Conservation (phyloP, 2,888 invertebrate species). For the Hypselothyrea guttata region DNA sequence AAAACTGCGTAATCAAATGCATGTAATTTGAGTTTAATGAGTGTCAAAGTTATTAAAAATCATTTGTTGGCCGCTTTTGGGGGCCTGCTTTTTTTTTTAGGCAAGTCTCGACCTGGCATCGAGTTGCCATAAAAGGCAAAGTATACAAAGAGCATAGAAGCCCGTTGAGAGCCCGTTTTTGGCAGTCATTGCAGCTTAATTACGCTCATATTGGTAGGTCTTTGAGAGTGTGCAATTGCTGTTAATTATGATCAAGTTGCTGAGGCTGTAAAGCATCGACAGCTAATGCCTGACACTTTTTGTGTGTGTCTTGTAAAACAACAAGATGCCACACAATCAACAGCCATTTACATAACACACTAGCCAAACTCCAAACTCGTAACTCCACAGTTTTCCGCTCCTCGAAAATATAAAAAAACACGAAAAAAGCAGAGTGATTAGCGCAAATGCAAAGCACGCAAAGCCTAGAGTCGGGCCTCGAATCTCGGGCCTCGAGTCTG, state of each 20-base stretch:
- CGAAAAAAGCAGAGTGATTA: slow-evolving; percentile 68
- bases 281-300: slow-evolving; percentile 14
- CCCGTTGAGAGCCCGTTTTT: slow-evolving; percentile 53
- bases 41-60: slow-evolving; percentile 78
- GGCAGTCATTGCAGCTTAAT: slow-evolving; percentile 69
- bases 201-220: slow-evolving; percentile 34
- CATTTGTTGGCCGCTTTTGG: slow-evolving; percentile 67
- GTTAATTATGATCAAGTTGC: slow-evolving; percentile 48
- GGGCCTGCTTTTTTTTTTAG: slow-evolving; percentile 21
- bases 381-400: neutral
- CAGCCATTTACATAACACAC: slow-evolving; percentile 49
- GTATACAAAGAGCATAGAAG: slow-evolving; percentile 50
- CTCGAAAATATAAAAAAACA: too few species aligned
- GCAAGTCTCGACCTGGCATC: slow-evolving; percentile 10
- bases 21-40: slow-evolving; percentile 77
- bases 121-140: slow-evolving; percentile 40
- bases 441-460: slow-evolving; percentile 32
- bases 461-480: slow-evolving; percentile 11
- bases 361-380: slow-evolving; percentile 2
- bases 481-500: too few species aligned
- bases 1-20: slow-evolving; percentile 75
- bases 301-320: slow-evolving; percentile 14
- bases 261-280: slow-evolving; percentile 16
- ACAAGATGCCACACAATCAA: slow-evolving; percentile 40
- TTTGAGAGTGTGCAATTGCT: slow-evolving; percentile 26